These are phyloP conservation scores for Campoletis raptor DNA, from an alignment of 2,888 invertebrate genomes.

Conservation along the genomic window DNA sequence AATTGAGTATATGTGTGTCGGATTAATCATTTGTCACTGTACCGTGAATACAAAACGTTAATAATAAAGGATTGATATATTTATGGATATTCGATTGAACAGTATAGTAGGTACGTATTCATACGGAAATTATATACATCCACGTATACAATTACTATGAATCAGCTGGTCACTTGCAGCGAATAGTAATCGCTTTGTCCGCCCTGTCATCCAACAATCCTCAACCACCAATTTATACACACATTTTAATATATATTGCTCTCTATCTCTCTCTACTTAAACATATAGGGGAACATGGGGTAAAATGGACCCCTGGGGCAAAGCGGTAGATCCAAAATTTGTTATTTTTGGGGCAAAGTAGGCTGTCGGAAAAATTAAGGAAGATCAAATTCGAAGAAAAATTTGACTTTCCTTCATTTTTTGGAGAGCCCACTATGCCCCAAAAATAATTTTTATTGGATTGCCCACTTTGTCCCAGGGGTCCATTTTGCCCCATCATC, in stretches of 20 bases:
- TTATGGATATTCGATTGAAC: slow-evolving; percentile 29
- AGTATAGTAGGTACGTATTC: slow-evolving; percentile 10
- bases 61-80: slow-evolving; percentile 28
- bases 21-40: slow-evolving; percentile 44
- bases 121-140: slow-evolving; percentile 22
- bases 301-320: no score
- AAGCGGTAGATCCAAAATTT: no score
- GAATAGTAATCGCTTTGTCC: slow-evolving; percentile 41
- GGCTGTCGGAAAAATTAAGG: no score
- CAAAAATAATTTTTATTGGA: no score
- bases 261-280: no score
- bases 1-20: slow-evolving; percentile 7
- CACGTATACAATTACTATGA: slow-evolving; percentile 28
- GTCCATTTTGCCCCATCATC: no score
- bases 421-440: no score
- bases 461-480: no score
- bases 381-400: no score
- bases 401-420: no score
- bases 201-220: slow-evolving; percentile 42
- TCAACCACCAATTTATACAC: slow-evolving; percentile 23
- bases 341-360: no score
- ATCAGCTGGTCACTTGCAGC: slow-evolving; percentile 32
- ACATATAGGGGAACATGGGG: no score
- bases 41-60: slow-evolving; percentile 19
- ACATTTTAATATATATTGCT: not conserved